phyloP scores from a whole-genome alignment of 2,113 vertebrate genomes.

The Petrocephalus microphthalmus region DNA sequence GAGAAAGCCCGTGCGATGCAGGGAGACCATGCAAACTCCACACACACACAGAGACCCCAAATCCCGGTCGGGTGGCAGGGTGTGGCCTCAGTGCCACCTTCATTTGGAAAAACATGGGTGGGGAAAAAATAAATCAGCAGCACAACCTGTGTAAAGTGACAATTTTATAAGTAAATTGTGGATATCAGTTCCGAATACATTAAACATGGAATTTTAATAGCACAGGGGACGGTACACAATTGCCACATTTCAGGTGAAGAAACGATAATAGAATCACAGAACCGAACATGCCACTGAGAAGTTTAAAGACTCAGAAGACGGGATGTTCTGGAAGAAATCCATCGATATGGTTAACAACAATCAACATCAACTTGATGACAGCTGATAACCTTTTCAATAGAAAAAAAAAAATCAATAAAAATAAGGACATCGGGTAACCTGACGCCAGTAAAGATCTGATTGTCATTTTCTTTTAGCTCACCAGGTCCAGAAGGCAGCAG shows the following conservation, averaged over 20 bases:
- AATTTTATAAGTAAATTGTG: not conserved
- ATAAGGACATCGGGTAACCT: not conserved
- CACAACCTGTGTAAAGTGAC: not conserved
- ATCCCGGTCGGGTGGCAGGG: not conserved
- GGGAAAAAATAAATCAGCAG: not conserved
- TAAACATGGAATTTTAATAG: not conserved
- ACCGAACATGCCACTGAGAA: not conserved
- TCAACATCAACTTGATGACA: not conserved
- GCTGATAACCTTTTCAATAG: not conserved
- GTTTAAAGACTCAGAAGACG: not conserved
- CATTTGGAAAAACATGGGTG: not conserved
- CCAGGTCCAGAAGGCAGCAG: not conserved
- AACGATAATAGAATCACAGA: not conserved
- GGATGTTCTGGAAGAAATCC: not conserved
- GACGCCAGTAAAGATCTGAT: not conserved
- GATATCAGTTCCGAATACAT: not conserved
- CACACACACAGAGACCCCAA: not conserved
- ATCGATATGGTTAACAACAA: not conserved
- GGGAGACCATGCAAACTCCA: not conserved
- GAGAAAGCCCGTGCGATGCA: not conserved
- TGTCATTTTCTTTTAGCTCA: not conserved
- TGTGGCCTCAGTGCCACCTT: not conserved
- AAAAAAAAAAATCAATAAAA: not conserved
- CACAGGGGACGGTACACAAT: not conserved
- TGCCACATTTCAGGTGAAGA: not conserved